Percentiles rank a stretch among this genome's conserved stretches.
Conservation (phyloP, 1,140 invertebrate species). For the Philotrypesis tridentata region DNA sequence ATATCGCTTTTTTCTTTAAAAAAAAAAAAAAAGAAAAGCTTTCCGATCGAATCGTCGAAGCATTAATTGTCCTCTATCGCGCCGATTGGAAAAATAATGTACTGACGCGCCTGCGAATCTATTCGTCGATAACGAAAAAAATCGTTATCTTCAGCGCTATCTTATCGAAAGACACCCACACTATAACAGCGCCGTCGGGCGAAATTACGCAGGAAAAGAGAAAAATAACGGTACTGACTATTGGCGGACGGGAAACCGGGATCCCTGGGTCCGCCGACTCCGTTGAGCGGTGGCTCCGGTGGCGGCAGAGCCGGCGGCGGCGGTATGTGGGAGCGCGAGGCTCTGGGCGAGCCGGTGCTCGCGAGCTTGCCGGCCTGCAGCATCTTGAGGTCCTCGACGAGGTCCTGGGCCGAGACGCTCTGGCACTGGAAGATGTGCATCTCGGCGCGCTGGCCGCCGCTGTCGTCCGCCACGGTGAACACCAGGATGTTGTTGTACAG, state of each 20-base stretch:
- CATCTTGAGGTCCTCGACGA: conserved; percentile 90
- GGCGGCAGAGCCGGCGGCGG: conserved; percentile 77
- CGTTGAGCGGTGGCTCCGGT: conserved; percentile 76
- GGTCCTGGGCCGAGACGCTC: conserved; percentile 87
- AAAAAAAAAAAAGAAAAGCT: background rate
- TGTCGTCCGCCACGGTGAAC: conserved; percentile 89
- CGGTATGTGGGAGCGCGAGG: conserved; percentile 73
- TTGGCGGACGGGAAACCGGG: conserved; percentile 75
- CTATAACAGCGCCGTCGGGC: background rate
- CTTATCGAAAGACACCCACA: background rate
- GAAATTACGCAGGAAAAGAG: conserved; percentile 11
- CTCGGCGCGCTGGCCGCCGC: conserved; percentile 83
- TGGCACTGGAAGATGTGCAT: conserved; percentile 99
- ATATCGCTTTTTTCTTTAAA: too few relatives aligned
- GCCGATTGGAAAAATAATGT: background rate
- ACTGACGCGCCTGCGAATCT: background rate
- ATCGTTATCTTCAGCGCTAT: background rate
- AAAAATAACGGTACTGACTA: conserved; percentile 56
- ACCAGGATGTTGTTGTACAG: conserved; percentile 99
- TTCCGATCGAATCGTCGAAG: background rate
- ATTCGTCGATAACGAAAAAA: background rate
- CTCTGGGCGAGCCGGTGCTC: conserved; percentile 73
- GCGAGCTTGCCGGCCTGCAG: conserved; percentile 83
- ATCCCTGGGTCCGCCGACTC: conserved; percentile 76
- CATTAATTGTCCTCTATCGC: background rate